Percentiles rank a stretch among this genome's conserved stretches.
These are phyloP conservation scores for Labia minor DNA, from an alignment of 2,888 invertebrate species.

Conservation along the genomic window DNA sequence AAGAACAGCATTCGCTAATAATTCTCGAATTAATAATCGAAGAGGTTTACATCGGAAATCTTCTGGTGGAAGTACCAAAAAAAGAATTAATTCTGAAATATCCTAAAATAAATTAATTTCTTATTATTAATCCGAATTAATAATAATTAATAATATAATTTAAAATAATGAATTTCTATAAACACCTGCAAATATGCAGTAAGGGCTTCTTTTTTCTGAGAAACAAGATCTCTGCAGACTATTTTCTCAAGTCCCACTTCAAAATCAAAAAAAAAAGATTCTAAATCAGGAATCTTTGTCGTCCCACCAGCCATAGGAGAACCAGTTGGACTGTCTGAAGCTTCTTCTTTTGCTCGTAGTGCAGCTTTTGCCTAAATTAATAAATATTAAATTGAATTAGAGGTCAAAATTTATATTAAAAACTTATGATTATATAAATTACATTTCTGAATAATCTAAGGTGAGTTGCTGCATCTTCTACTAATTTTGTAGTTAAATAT, in stretches of 20 bases:
- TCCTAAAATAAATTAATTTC: conserved; percentile 19
- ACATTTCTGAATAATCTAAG: conserved; percentile 76
- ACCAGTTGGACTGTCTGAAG: conserved; percentile 19
- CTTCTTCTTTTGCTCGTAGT: conserved; percentile 17
- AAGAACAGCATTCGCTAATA: conserved; percentile 62
- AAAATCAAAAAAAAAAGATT: conserved; percentile 77
- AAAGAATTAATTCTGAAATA: conserved; percentile 59
- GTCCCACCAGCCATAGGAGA: conserved; percentile 13
- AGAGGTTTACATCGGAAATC: conserved; percentile 76
- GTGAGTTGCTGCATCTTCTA: conserved; percentile 85
- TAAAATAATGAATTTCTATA: conserved; percentile 22
- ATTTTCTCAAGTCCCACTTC: conserved; percentile 76
- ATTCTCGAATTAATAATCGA: conserved; percentile 62
- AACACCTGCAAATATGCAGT: not conserved
- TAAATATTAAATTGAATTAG: not conserved
- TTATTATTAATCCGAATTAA: no score
- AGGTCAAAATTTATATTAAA: no score
- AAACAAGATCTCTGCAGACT: conserved; percentile 68
- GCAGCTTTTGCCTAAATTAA: conserved; percentile 6
- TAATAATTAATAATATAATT: not conserved
- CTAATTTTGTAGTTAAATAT: conserved; percentile 71
- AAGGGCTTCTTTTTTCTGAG: not conserved
- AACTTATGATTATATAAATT: no score
- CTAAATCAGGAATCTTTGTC: conserved; percentile 37
- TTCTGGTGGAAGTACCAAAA: conserved; percentile 68